A percentile compares a stretch with the other conserved stretches of the same genome.
Evolutionary conservation across 2,888 invertebrate species (phyloP).

Genomic region (Leptinotarsa tumamoca): DNA sequence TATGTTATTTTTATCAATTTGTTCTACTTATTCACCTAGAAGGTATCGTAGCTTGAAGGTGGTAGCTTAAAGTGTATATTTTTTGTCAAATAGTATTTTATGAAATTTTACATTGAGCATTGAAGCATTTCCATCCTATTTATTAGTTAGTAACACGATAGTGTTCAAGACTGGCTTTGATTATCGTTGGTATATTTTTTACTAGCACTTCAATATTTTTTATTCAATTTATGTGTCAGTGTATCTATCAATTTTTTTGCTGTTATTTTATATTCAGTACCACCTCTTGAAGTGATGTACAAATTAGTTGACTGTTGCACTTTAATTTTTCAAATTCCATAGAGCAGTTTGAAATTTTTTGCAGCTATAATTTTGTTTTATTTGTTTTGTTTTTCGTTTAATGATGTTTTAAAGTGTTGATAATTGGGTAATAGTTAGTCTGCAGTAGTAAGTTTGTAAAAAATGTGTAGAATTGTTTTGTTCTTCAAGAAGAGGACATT

Average conservation of each 20-base stretch:
- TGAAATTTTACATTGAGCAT: no score
- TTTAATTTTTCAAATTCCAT: background rate
- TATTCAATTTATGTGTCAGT: background rate
- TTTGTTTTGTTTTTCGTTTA: conserved; percentile 1
- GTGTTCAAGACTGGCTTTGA: no score
- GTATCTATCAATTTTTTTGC: background rate
- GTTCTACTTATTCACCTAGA: background rate
- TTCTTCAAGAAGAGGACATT: background rate
- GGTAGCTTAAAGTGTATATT: background rate
- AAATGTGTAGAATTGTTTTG: conserved; percentile 2
- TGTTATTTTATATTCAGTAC: background rate
- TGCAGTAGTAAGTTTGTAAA: conserved; percentile 6
- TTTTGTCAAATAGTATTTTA: background rate
- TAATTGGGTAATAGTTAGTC: background rate
- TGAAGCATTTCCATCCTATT: no score
- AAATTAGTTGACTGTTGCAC: background rate
- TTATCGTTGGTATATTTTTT: background rate
- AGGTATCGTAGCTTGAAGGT: conserved; percentile 1
- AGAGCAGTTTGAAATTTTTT: background rate
- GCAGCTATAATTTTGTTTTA: background rate
- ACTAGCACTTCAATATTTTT: background rate
- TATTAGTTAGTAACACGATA: no score
- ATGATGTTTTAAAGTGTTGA: background rate
- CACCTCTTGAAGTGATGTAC: background rate
- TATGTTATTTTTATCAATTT: background rate